Evolutionary conservation across 2,113 vertebrate species (phyloP).

Genomic region (Dendrocopos noguchii): DNA sequence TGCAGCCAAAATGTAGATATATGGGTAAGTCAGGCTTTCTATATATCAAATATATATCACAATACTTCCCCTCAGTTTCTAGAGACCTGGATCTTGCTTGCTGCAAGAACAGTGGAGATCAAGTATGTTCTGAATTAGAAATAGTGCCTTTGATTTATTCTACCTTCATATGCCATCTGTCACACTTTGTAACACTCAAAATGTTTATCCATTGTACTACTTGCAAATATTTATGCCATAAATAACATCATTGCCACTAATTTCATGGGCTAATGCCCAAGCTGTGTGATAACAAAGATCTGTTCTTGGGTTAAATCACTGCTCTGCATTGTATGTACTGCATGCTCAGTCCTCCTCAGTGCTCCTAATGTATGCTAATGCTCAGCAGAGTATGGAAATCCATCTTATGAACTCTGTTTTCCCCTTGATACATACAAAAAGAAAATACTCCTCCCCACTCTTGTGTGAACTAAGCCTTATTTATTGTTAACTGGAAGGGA

Average conservation of each 20-base stretch:
- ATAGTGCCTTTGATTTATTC: background rate
- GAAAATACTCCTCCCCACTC: background rate
- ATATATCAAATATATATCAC: too few relatives aligned
- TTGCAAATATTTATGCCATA: background rate
- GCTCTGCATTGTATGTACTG: background rate
- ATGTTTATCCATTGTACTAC: background rate
- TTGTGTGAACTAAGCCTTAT: background rate
- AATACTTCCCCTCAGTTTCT: background rate
- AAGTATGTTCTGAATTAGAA: background rate
- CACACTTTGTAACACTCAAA: background rate
- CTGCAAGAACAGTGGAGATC: background rate
- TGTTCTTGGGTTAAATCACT: constrained; percentile 33
- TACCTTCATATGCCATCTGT: background rate
- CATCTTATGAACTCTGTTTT: constrained; percentile 23
- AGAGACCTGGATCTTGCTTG: background rate
- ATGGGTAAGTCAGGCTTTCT: background rate
- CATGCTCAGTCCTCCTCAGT: background rate
- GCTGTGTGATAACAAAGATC: background rate
- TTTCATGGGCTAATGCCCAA: background rate
- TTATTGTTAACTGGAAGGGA: background rate
- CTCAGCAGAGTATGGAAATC: constrained; percentile 54
- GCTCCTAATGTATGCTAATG: constrained; percentile 12
- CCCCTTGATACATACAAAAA: background rate
- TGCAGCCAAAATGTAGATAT: background rate
- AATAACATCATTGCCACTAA: background rate